phyloP scores from a whole-genome alignment of 2,888 invertebrate species.

The Ichneumoninae sp. region DNA sequence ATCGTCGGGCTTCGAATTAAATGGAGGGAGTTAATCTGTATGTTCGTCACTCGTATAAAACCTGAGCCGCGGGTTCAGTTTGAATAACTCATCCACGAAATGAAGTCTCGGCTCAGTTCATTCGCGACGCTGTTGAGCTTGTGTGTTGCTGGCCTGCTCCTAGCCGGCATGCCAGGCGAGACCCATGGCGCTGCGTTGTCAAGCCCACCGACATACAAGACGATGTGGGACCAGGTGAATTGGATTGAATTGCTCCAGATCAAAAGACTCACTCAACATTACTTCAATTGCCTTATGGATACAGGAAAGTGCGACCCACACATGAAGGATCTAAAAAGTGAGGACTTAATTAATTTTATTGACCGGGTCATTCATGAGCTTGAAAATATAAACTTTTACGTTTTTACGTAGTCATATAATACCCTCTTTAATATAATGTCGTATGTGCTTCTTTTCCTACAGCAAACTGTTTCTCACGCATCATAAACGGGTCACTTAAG shows the following conservation, averaged over 20 bases:
- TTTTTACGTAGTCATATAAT: not conserved
- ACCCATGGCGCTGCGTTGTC: not conserved
- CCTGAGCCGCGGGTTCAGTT: conserved; percentile 51
- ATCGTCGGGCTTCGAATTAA: not conserved
- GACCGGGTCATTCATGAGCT: not conserved
- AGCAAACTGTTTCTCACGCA: too few species aligned
- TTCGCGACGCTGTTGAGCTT: conserved; percentile 48
- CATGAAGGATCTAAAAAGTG: not conserved
- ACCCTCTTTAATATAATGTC: too few species aligned
- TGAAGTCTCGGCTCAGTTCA: conserved; percentile 62
- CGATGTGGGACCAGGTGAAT: not conserved
- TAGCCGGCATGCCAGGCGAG: conserved; percentile 37
- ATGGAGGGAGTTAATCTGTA: conserved; percentile 39
- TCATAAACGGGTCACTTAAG: too few species aligned
- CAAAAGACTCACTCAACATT: not conserved
- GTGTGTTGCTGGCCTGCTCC: conserved; percentile 39
- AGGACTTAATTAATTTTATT: not conserved
- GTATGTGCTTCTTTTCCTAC: too few species aligned
- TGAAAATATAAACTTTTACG: not conserved
- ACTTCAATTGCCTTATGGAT: not conserved
- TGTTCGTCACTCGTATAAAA: conserved; percentile 63
- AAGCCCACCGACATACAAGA: not conserved
- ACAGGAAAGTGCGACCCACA: not conserved
- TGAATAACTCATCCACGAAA: conserved; percentile 68
- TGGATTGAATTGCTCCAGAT: not conserved